phyloP scores from a whole-genome alignment of 2,113 vertebrate species.

The Lepisosteus oculatus region DNA sequence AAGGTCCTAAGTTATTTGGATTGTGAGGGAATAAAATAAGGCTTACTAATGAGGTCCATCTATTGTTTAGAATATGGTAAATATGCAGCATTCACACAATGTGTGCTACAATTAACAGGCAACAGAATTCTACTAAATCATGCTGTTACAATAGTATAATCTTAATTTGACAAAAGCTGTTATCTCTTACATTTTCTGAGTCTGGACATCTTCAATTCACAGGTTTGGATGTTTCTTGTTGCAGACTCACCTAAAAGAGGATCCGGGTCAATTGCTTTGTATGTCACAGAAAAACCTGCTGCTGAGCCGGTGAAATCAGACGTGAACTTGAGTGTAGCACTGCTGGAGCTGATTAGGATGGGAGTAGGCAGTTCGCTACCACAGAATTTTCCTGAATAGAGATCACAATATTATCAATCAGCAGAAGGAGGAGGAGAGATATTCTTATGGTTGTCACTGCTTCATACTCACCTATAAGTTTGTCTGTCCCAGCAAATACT shows the following conservation, averaged over 20 bases:
- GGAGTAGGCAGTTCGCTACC: slow-evolving; percentile 51
- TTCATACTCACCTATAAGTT: slow-evolving; percentile 63
- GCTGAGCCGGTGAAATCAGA: slow-evolving; percentile 65
- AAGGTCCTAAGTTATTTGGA: no score
- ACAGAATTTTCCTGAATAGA: slow-evolving; percentile 70
- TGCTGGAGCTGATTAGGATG: slow-evolving; percentile 58
- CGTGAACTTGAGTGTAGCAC: slow-evolving; percentile 65
- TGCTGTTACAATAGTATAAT: no score
- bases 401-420: background rate
- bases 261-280: slow-evolving; percentile 53
- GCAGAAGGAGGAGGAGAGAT: background rate
- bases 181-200: no score
- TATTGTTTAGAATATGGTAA: no score
- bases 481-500: slow-evolving; percentile 51
- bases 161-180: no score
- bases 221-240: background rate
- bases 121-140: no score
- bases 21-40: no score
- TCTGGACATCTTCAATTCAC: background rate
- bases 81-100: no score
- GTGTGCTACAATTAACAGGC: no score
- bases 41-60: no score
- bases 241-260: slow-evolving; percentile 55
- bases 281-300: slow-evolving; percentile 69
- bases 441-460: background rate